Percentiles rank a stretch among this genome's conserved stretches.
These are phyloP conservation scores for Drosophila lacicola DNA, from an alignment of 2,888 invertebrate species.

Conservation along the genomic window DNA sequence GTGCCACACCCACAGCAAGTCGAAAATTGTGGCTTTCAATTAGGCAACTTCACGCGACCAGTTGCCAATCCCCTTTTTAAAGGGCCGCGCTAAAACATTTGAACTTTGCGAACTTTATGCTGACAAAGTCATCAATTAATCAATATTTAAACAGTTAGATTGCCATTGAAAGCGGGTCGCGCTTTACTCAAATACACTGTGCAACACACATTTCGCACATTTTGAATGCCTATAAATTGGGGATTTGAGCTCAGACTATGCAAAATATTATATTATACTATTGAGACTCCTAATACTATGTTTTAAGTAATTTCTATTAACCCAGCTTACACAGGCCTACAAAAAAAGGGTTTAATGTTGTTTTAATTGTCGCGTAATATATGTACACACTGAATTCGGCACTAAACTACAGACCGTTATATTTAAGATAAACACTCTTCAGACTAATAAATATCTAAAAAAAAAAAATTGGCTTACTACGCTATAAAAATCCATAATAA, in stretches of 20 bases:
- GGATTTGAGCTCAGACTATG: constrained; percentile 10
- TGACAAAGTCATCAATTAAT: constrained; percentile 32
- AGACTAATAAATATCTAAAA: too few relatives aligned
- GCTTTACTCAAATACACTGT: constrained; percentile 10
- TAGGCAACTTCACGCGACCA: constrained; percentile 27
- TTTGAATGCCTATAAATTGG: constrained; percentile 1
- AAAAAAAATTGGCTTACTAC: too few relatives aligned
- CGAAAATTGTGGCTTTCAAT: constrained; percentile 14
- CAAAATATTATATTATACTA: too few relatives aligned
- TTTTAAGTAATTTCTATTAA: too few relatives aligned
- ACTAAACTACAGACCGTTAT: too few relatives aligned
- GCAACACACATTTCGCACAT: constrained; percentile 2
- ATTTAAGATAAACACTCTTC: too few relatives aligned
- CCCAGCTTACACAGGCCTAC: too few relatives aligned
- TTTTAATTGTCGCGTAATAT: too few relatives aligned
- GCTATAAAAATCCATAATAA: too few relatives aligned
- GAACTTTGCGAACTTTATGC: constrained; percentile 40
- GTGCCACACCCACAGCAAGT: constrained; percentile 40
- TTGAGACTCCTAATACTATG: too few relatives aligned
- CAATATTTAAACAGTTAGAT: constrained; percentile 26
- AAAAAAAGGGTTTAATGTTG: too few relatives aligned
- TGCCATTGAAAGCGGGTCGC: constrained; percentile 3
- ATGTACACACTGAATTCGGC: too few relatives aligned
- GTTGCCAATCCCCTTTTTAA: constrained; percentile 27
- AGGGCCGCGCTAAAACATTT: constrained; percentile 35